Conservation (phyloP, 2,888 invertebrate genomes). For the Galerucella calmariensis region DNA sequence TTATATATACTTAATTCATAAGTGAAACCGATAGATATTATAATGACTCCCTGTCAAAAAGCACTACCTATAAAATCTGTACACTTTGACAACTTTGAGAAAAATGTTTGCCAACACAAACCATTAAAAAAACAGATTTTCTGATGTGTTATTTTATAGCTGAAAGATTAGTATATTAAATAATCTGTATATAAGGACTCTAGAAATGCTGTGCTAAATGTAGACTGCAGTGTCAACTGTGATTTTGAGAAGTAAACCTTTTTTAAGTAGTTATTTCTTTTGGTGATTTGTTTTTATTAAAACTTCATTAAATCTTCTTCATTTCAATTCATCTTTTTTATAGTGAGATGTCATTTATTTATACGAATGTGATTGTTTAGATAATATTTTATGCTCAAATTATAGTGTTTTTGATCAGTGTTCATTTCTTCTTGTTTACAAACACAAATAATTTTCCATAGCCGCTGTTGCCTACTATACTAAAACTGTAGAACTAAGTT, state of each 20-base stretch:
- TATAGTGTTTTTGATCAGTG: conserved; percentile 49
- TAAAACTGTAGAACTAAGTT: conserved; percentile 24
- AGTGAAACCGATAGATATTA: conserved; percentile 13
- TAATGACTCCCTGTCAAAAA: conserved; percentile 31
- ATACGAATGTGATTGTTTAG: conserved; percentile 57
- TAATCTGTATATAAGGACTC: conserved; percentile 36
- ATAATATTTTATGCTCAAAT: conserved; percentile 51
- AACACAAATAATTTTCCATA: conserved; percentile 36
- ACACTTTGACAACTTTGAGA: background rate
- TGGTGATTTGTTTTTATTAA: conserved; percentile 23
- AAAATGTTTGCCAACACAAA: conserved; percentile 2
- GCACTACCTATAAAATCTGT: conserved; percentile 25
- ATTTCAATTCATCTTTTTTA: conserved; percentile 43
- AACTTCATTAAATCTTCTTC: conserved; percentile 30
- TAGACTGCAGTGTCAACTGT: conserved; percentile 63
- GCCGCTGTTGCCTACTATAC: conserved; percentile 26
- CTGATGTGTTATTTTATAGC: background rate
- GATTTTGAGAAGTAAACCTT: conserved; percentile 56
- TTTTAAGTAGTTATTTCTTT: conserved; percentile 42
- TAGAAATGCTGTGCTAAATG: conserved; percentile 47
- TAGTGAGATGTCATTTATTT: conserved; percentile 56
- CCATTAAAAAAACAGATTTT: conserved; percentile 8
- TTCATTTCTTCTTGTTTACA: conserved; percentile 43
- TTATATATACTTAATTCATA: conserved; percentile 22
- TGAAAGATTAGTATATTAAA: conserved; percentile 15